Percentiles rank a stretch among this genome's conserved stretches.
These are phyloP conservation scores for Nothobranchius furzeri DNA, from an alignment of 2,113 vertebrate species.

Conservation along the genomic window DNA sequence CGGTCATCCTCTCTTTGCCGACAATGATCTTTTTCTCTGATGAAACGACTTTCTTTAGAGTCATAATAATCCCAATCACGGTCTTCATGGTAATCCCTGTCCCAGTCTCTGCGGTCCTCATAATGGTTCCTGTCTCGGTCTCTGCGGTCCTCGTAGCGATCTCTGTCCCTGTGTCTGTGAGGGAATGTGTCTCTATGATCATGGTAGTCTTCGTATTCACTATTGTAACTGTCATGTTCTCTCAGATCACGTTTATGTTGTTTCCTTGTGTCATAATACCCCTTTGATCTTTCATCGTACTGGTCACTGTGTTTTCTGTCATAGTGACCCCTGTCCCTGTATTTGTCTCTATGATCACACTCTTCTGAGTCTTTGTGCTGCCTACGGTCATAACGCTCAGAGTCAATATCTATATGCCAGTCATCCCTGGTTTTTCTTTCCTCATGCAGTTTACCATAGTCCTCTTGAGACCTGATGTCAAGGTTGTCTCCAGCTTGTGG, in stretches of 20 bases:
- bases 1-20: slow-evolving; percentile 45
- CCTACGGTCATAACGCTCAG: slow-evolving; percentile 42
- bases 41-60: slow-evolving; percentile 39
- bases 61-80: slow-evolving; percentile 55
- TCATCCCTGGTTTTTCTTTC: slow-evolving; percentile 56
- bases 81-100: slow-evolving; percentile 38
- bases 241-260: slow-evolving; percentile 33
- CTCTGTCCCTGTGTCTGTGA: slow-evolving; percentile 46
- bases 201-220: slow-evolving; percentile 51
- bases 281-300: slow-evolving; percentile 42
- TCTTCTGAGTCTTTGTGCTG: slow-evolving; percentile 50
- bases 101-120: slow-evolving; percentile 51
- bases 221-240: slow-evolving; percentile 52
- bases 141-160: slow-evolving; percentile 41
- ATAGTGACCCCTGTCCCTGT: slow-evolving; percentile 47
- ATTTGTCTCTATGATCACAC: slow-evolving; percentile 50
- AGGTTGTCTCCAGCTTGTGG: slow-evolving; percentile 43
- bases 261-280: slow-evolving; percentile 47
- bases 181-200: slow-evolving; percentile 30
- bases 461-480: slow-evolving; percentile 55
- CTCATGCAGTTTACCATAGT: slow-evolving; percentile 43
- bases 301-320: slow-evolving; percentile 46
- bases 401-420: slow-evolving; percentile 43
- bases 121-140: slow-evolving; percentile 44
- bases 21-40: slow-evolving; percentile 50